Conservation (phyloP, 2,888 invertebrate genomes). For the Melinopterus prodromus region DNA sequence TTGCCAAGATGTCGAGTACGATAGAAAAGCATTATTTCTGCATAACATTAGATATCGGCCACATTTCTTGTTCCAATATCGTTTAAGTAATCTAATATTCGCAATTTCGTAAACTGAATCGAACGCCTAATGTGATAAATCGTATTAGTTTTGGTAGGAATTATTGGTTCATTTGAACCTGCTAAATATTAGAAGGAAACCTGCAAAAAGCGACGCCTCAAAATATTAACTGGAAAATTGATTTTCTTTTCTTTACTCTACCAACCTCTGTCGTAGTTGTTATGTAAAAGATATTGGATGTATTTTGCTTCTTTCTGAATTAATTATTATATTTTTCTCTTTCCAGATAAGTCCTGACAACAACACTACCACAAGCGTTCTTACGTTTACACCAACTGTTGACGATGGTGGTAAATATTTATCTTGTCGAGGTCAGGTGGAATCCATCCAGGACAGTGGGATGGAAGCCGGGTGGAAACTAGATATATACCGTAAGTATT, state of each 20-base stretch:
- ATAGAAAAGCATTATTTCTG: background rate
- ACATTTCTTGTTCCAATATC: background rate
- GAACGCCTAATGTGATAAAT: background rate
- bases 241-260: too few relatives aligned
- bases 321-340: background rate
- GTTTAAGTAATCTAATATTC: background rate
- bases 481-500: constrained; percentile 83
- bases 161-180: too few relatives aligned
- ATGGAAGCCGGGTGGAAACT: constrained; percentile 84
- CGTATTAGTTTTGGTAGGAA: background rate
- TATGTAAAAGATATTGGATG: too few relatives aligned
- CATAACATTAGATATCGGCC: background rate
- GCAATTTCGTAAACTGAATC: background rate
- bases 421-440: constrained; percentile 81
- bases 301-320: too few relatives aligned
- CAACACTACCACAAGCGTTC: constrained; percentile 79
- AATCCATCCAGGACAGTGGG: constrained; percentile 75
- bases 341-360: constrained; percentile 71
- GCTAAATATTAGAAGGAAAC: too few relatives aligned
- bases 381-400: constrained; percentile 79
- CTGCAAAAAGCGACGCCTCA: too few relatives aligned
- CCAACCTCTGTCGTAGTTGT: too few relatives aligned
- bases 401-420: constrained; percentile 83
- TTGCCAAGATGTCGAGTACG: background rate
- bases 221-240: too few relatives aligned